A percentile compares a stretch with the other conserved stretches of the same genome.
Evolutionary conservation across 2,888 invertebrate genomes (phyloP).

Genomic region (Nymphalis polychloros): DNA sequence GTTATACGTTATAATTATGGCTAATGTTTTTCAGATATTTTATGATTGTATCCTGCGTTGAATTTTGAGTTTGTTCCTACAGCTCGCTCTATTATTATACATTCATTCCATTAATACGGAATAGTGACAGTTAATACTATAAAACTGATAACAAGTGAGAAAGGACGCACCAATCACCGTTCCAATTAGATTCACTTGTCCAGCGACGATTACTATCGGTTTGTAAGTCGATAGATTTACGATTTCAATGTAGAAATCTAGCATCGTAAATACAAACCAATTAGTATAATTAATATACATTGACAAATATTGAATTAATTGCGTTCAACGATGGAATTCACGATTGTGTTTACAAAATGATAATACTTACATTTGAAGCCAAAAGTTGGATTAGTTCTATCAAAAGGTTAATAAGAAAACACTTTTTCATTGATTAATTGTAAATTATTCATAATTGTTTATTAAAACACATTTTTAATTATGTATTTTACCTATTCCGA

Average conservation of each 20-base stretch:
- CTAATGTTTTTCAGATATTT: no score
- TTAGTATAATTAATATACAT: neutral
- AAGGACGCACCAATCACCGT: constrained; percentile 19
- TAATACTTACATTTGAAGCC: no score
- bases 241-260: constrained; percentile 1
- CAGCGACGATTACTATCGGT: constrained; percentile 19
- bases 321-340: neutral
- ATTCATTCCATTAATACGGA: neutral
- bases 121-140: constrained; percentile 3
- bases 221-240: constrained; percentile 14
- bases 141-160: constrained; percentile 15
- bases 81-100: neutral
- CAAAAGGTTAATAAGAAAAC: no score
- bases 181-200: constrained; percentile 20
- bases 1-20: no score
- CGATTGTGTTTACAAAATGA: neutral
- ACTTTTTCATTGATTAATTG: no score
- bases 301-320: constrained; percentile 9
- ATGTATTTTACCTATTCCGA: no score
- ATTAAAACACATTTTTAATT: no score
- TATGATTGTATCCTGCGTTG: no score
- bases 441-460: no score
- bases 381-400: no score
- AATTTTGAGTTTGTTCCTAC: no score
- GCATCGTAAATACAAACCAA: constrained; percentile 1